Percentiles rank a stretch among this genome's conserved stretches.
These are phyloP conservation scores for Chirona hameri DNA, from an alignment of 2,888 invertebrate species.

Conservation along the genomic window DNA sequence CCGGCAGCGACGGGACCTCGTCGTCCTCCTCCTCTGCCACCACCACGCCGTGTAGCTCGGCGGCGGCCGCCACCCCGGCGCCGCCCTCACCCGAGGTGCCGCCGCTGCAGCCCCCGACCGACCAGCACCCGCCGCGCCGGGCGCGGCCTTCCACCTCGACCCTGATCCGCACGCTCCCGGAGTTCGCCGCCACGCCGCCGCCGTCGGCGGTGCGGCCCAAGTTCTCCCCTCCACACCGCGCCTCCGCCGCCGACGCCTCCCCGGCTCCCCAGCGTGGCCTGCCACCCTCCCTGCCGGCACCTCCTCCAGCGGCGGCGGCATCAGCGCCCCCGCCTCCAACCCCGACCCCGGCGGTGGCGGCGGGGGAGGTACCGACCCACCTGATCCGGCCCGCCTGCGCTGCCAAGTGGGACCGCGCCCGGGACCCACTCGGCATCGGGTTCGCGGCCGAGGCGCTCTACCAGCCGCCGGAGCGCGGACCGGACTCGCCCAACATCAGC, in stretches of 20 bases:
- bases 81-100: too few species aligned
- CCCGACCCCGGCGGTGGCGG: background rate
- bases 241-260: background rate
- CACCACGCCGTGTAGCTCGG: background rate
- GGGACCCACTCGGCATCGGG: constrained; percentile 26
- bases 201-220: too few species aligned
- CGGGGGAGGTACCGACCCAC: background rate
- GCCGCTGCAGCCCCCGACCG: too few species aligned
- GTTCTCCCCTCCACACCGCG: too few species aligned
- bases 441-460: background rate
- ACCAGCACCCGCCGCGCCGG: too few species aligned
- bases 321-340: background rate
- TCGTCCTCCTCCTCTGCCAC: background rate
- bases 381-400: background rate
- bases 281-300: background rate
- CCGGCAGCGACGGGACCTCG: background rate
- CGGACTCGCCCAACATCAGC: constrained; percentile 8
- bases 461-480: constrained; percentile 7
- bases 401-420: background rate
- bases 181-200: too few species aligned
- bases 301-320: background rate
- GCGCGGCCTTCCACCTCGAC: too few species aligned
- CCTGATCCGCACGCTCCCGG: too few species aligned
- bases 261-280: background rate
- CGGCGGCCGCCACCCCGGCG: background rate